These are phyloP conservation scores for Disparrhopalites patrizii DNA, from an alignment of 2,888 invertebrate genomes.

Conservation along the genomic window DNA sequence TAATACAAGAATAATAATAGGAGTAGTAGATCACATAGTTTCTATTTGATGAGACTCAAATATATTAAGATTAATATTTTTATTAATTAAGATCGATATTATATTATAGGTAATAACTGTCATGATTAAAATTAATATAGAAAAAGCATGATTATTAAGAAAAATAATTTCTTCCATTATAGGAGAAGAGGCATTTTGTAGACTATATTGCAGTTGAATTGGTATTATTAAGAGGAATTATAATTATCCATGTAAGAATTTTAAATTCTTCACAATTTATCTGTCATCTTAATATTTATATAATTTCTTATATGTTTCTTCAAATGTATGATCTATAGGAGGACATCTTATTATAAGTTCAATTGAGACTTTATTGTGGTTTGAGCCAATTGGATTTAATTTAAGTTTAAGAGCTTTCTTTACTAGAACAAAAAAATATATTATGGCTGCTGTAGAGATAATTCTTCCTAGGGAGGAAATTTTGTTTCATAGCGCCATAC, in stretches of 20 bases:
- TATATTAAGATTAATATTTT: slow-evolving; percentile 52
- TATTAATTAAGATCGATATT: slow-evolving; percentile 58
- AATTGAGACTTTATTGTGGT: no score
- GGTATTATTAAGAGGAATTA: slow-evolving; percentile 39
- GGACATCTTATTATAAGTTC: no score
- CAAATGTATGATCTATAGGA: slow-evolving; percentile 46
- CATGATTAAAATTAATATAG: slow-evolving; percentile 62
- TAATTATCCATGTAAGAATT: slow-evolving; percentile 27
- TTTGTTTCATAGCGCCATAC: slow-evolving; percentile 64
- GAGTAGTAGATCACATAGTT: slow-evolving; percentile 36
- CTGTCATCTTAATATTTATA: slow-evolving; percentile 37
- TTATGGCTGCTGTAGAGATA: slow-evolving; percentile 60
- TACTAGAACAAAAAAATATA: slow-evolving; percentile 61
- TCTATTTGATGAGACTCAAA: slow-evolving; percentile 32
- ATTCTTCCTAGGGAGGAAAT: slow-evolving; percentile 65
- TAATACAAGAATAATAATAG: slow-evolving; percentile 32
- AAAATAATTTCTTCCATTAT: slow-evolving; percentile 65
- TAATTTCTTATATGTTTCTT: slow-evolving; percentile 32
- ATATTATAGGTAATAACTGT: slow-evolving; percentile 58
- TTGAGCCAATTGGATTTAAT: no score
- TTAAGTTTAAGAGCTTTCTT: slow-evolving; percentile 64
- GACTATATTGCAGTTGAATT: slow-evolving; percentile 53
- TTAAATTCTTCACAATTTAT: slow-evolving; percentile 42
- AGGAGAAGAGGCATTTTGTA: slow-evolving; percentile 62
- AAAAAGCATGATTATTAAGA: slow-evolving; percentile 62